Conservation (phyloP, 1,140 invertebrate species). For the Heliconius eleuchia region DNA sequence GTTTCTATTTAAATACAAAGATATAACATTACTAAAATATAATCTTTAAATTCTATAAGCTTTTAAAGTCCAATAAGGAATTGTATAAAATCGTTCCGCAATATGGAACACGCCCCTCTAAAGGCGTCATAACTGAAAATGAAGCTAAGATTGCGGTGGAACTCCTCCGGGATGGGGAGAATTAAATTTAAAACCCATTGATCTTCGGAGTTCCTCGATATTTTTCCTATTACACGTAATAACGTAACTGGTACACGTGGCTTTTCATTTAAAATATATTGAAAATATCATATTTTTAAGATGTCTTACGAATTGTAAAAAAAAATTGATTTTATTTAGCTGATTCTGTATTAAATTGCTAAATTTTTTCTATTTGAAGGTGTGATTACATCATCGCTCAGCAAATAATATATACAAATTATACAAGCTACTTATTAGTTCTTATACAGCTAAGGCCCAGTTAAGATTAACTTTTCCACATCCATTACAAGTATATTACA, state of each 20-base stretch:
- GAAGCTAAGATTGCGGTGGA: slow-evolving; percentile 23
- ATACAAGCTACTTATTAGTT: too few species aligned
- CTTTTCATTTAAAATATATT: background rate
- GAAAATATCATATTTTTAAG: background rate
- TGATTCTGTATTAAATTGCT: background rate
- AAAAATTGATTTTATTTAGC: too few species aligned
- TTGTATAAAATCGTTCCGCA: slow-evolving; percentile 7
- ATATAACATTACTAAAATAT: background rate
- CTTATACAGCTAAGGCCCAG: too few species aligned
- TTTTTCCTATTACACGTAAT: slow-evolving; percentile 2
- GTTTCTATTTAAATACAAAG: background rate
- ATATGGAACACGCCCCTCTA: background rate
- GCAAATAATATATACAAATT: too few species aligned
- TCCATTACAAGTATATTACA: too few species aligned
- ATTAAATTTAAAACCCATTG: slow-evolving; percentile 28
- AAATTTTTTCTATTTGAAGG: too few species aligned
- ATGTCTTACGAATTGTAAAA: too few species aligned
- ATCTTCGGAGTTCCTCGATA: slow-evolving; percentile 19
- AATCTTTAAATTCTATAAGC: background rate
- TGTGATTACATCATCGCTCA: too few species aligned
- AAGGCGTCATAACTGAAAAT: slow-evolving; percentile 18
- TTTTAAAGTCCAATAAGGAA: background rate
- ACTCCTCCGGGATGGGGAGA: slow-evolving; percentile 8
- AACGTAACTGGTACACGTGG: background rate
- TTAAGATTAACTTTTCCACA: too few species aligned